A percentile compares a stretch with the other conserved stretches of the same genome.
These are phyloP conservation scores for Arion vulgaris DNA, from an alignment of 1,140 invertebrate genomes.

Conservation along the genomic window DNA sequence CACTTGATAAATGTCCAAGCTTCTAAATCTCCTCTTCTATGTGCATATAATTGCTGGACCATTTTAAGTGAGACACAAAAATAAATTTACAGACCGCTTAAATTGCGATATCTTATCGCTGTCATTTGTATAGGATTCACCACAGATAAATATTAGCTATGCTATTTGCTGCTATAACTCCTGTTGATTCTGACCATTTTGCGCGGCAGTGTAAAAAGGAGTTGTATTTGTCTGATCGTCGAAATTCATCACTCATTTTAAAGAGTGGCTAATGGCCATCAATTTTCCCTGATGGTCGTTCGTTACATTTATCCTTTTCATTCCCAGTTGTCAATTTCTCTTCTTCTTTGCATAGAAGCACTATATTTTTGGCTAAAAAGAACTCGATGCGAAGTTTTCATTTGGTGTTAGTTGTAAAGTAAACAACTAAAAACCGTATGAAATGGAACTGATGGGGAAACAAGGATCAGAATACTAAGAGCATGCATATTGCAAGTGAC, in stretches of 20 bases:
- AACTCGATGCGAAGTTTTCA: not conserved
- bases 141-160: constrained; percentile 30
- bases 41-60: not conserved
- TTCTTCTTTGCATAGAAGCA: not conserved
- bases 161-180: constrained; percentile 28
- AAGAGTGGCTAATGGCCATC: constrained; percentile 28
- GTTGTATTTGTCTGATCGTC: constrained; percentile 2
- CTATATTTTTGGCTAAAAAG: not conserved
- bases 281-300: constrained; percentile 16
- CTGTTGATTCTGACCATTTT: constrained; percentile 33
- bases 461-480: no score
- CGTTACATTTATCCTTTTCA: constrained; percentile 4
- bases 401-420: not conserved
- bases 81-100: constrained; percentile 36
- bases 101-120: constrained; percentile 32
- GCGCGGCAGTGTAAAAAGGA: not conserved
- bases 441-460: no score
- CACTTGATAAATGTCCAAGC: not conserved
- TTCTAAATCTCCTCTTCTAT: not conserved
- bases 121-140: constrained; percentile 32
- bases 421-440: no score
- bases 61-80: constrained; percentile 17
- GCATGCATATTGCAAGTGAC: no score
- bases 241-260: constrained; percentile 20
- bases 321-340: not conserved